Base-by-base conservation (phyloP, 2,113 vertebrate species). In the Symphodus melops region DNA sequence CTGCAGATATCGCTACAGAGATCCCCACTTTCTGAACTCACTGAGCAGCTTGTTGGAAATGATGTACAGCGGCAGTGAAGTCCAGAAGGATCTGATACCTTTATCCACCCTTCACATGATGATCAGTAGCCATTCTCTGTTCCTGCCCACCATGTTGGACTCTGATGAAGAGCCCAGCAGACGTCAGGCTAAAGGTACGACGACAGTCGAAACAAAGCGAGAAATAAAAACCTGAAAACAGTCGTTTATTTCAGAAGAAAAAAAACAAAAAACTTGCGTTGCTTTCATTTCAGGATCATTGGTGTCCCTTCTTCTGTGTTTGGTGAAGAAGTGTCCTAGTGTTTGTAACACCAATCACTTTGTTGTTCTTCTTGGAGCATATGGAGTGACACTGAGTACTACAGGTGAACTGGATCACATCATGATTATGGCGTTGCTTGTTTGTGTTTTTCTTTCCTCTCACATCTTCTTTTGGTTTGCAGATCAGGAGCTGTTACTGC, bases 401-500 rank as follows among this genome's bases (percentile, higher is more conserved):
- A 77, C 92, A 85, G 97, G 98, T 99, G 83, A 77, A 71, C 54
- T 4, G 10, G 7, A 6, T 28, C 20, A 55, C 37, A 10, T 19
- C 9, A 52, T 3, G 20, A 11, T 37, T 14, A 64, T 12, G 48
- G 19, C 37, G 10, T 3, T 54, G 37, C 5, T 1, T 42, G 19
- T 63, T 42, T 69, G 5, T 57, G n/a, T 9, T 0, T 65, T 28
- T 55, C 25, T 25, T 51, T 62, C 8, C 8, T 81, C 68, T 86
- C 5, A 44, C 68, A 12, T 20, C 37, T 23, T 21, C n/a, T 67
- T 56, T 36, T 44, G 76, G 53, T 67, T 65, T 79, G 23, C 84
- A 99, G 98, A 99, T 94, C 97, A 98, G 90, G 98, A 96, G 83
- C 91, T 99, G 36, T 71, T 98, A 13, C 90, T 96, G 13, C 92